phyloP scores from a whole-genome alignment of 2,113 vertebrate species.

The Otolemur garnettii region DNA sequence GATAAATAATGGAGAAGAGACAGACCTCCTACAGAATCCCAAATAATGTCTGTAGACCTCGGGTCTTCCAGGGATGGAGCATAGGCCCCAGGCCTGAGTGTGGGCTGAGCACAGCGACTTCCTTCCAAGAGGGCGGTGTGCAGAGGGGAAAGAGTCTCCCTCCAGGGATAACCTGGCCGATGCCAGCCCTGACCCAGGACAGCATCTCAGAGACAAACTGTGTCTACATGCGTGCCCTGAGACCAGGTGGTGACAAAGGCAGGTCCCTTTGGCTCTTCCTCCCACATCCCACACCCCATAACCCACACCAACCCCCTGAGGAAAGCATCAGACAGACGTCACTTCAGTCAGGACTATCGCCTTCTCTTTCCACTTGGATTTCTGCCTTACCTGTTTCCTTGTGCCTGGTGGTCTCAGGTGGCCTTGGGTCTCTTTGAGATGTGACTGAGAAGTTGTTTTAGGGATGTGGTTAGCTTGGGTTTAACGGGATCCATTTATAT shows the following conservation, averaged over 20 bases:
- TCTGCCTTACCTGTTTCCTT: no score
- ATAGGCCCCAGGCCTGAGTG: accelerated
- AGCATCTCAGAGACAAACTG: accelerated
- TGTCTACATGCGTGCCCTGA: background rate
- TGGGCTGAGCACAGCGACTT: background rate
- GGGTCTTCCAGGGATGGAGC: accelerated
- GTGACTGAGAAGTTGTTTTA: background rate
- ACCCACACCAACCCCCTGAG: background rate
- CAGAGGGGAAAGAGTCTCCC: background rate
- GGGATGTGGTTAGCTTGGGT: background rate
- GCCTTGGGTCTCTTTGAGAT: no score
- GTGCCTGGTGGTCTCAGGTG: background rate
- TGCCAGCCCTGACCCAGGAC: background rate
- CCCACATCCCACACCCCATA: background rate
- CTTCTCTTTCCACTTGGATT: accelerated
- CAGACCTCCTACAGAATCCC: background rate
- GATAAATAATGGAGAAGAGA: background rate
- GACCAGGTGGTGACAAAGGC: background rate
- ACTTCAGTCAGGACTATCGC: background rate
- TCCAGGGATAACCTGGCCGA: background rate
- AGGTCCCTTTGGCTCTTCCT: background rate
- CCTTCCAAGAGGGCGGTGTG: background rate
- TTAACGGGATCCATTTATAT: accelerated
- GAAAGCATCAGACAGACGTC: background rate
- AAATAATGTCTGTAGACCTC: accelerated